Conservation (phyloP, 1,140 invertebrate genomes). For the Trichonephila clavipes region DNA sequence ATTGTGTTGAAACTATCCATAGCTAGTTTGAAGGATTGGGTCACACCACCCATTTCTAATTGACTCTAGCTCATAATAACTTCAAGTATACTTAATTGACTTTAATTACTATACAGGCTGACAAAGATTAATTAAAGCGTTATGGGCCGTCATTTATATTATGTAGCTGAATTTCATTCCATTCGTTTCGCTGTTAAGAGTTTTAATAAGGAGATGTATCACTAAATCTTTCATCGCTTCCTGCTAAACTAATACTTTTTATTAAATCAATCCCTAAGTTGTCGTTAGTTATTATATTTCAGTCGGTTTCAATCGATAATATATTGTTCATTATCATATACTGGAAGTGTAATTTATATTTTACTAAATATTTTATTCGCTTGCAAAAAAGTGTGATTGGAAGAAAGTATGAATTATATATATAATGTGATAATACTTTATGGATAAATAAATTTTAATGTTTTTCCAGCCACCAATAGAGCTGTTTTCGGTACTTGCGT, state of each 20-base stretch:
- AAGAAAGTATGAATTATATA: too few relatives aligned
- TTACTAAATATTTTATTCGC: too few relatives aligned
- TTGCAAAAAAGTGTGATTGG: too few relatives aligned
- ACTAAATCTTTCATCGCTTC: conserved; percentile 7
- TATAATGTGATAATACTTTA: too few relatives aligned
- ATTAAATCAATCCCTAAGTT: neutral
- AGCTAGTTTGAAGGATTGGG: neutral
- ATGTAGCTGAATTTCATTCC: neutral
- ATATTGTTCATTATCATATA: too few relatives aligned
- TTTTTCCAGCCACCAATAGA: too few relatives aligned
- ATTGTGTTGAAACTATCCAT: neutral
- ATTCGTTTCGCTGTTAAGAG: neutral
- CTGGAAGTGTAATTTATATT: too few relatives aligned
- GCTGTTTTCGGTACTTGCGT: too few relatives aligned
- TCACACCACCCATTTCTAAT: neutral
- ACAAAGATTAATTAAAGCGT: neutral
- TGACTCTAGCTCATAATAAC: neutral
- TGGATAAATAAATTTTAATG: too few relatives aligned
- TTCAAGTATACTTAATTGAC: neutral
- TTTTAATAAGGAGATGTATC: neutral
- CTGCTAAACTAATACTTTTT: neutral
- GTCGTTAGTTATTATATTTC: neutral
- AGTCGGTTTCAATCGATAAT: too few relatives aligned
- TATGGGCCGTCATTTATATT: neutral
- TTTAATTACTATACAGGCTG: neutral